phyloP scores from a whole-genome alignment of 1,140 invertebrate genomes.

The Penaeus vannamei region DNA sequence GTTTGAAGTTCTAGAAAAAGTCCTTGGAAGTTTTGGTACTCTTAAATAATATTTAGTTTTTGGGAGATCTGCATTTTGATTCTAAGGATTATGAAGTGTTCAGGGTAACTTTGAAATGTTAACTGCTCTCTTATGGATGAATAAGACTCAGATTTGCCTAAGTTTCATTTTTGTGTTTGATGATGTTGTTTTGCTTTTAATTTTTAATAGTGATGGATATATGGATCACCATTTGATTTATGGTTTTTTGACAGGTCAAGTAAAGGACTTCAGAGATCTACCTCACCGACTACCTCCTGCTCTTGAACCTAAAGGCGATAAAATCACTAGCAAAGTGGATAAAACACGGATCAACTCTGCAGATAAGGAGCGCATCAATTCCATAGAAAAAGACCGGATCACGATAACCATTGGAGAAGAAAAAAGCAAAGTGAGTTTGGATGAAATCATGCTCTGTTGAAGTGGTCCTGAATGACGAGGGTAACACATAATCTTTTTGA shows the following conservation, averaged over 20 bases:
- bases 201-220: not conserved
- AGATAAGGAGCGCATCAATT: constrained; percentile 4
- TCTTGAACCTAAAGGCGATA: constrained; percentile 53
- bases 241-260: constrained; percentile 11
- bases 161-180: not conserved
- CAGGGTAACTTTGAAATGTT: too few species aligned
- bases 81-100: too few species aligned
- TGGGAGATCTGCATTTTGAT: constrained; percentile 16
- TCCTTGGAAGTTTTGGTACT: too few species aligned
- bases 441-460: too few species aligned
- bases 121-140: too few species aligned
- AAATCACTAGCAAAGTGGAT: constrained; percentile 49
- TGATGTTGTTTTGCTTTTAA: not conserved
- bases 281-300: constrained; percentile 54
- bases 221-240: too few species aligned
- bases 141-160: not conserved
- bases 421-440: not conserved
- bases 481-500: too few species aligned
- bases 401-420: constrained; percentile 1
- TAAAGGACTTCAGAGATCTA: constrained; percentile 52
- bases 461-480: too few species aligned
- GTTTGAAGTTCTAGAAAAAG: not conserved
- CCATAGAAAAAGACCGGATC: constrained; percentile 17
- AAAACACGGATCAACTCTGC: constrained; percentile 51
- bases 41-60: too few species aligned